Evolutionary conservation across 2,797 vertebrate species (phyloP).

Genomic region (Melanotaenia maccullochi): DNA sequence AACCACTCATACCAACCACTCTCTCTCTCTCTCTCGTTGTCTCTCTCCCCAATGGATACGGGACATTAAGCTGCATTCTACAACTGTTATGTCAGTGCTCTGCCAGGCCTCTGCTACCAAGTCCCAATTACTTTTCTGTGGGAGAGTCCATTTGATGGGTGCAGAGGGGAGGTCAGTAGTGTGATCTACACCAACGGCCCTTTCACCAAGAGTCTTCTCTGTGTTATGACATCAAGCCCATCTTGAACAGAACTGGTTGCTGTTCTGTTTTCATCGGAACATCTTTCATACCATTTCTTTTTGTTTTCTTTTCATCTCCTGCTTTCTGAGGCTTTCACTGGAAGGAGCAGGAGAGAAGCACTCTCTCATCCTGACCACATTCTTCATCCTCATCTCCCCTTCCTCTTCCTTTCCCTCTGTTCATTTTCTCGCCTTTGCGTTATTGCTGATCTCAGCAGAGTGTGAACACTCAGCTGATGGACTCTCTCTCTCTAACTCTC

Average conservation of each 20-base stretch:
- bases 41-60: constrained; percentile 7
- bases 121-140: constrained; percentile 25
- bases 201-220: constrained; percentile 14
- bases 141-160: constrained; percentile 26
- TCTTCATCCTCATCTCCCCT: constrained; percentile 48
- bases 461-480: constrained; percentile 77
- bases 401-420: constrained; percentile 40
- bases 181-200: not conserved
- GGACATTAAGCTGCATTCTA: constrained; percentile 47
- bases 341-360: constrained; percentile 53
- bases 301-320: constrained; percentile 1
- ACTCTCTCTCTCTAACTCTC: constrained; percentile 30
- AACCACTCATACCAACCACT: not conserved
- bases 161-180: constrained; percentile 3
- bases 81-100: constrained; percentile 21
- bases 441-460: constrained; percentile 78
- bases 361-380: constrained; percentile 65
- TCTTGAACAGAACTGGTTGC: not conserved
- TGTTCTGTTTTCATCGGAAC: constrained; percentile 14
- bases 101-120: not conserved
- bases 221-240: constrained; percentile 13
- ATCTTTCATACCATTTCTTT: constrained; percentile 1
- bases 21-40: not conserved
- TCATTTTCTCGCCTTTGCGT: constrained; percentile 62
- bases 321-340: constrained; percentile 40